phyloP scores from a whole-genome alignment of 30 jellyfish, hydroid and myxozoan genomes.

The Turritopsis rubra region DNA sequence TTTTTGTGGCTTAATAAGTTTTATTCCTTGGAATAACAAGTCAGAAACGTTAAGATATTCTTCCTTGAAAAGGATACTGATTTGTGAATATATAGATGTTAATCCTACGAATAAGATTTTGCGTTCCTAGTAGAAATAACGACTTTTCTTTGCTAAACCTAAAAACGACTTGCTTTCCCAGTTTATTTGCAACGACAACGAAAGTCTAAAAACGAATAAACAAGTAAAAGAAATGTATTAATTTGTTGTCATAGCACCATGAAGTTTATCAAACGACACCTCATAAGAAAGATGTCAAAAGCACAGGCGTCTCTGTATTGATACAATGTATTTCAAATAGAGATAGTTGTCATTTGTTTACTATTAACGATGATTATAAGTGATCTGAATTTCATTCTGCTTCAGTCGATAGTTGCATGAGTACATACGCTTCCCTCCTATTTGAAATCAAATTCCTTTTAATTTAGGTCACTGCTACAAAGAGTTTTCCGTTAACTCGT shows the following conservation, averaged over 20 bases:
- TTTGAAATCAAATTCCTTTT: no score
- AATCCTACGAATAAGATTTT: slow-evolving; percentile 46
- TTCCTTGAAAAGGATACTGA: slow-evolving; percentile 81
- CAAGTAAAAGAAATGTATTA: not conserved
- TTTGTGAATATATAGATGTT: slow-evolving; percentile 75
- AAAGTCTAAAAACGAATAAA: slow-evolving; percentile 78
- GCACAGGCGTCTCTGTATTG: not conserved
- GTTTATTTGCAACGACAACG: slow-evolving; percentile 87
- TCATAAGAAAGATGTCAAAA: not conserved
- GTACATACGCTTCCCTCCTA: no score
- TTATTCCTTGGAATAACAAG: no score
- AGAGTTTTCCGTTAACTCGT: no score
- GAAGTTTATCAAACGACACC: not conserved
- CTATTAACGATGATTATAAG: not conserved
- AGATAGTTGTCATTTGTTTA: not conserved
- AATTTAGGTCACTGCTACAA: no score
- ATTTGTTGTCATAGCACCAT: not conserved
- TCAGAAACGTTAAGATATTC: not conserved
- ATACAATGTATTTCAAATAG: no score
- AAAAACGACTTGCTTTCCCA: slow-evolving; percentile 91
- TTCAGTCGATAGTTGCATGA: no score
- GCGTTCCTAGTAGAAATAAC: slow-evolving; percentile 79
- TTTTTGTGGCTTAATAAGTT: no score
- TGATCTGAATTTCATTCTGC: no score
- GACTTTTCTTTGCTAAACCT: slow-evolving; percentile 87